phyloP scores from a whole-genome alignment of 2,888 invertebrate species.

The Ophraella communa region DNA sequence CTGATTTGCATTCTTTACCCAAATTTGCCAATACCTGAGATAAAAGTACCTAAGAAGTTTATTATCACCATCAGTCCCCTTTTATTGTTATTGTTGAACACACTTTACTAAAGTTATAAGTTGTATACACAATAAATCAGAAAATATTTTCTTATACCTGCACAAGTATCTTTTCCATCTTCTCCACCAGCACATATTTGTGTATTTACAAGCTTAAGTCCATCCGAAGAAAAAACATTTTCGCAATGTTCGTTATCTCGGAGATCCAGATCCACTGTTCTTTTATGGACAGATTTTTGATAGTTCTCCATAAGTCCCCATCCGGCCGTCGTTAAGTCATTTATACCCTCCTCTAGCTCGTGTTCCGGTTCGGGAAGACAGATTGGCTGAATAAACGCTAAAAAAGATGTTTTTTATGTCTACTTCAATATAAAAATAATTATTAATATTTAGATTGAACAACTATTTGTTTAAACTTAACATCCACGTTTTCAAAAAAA shows the following conservation, averaged over 20 bases:
- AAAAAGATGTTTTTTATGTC: too few relatives aligned
- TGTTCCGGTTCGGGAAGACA: background rate
- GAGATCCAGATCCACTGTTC: background rate
- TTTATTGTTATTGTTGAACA: too few relatives aligned
- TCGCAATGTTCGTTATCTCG: background rate
- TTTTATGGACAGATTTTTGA: background rate
- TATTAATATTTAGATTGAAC: background rate
- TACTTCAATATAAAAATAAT: background rate
- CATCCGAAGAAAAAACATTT: background rate
- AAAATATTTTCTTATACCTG: background rate
- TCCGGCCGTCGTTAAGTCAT: background rate
- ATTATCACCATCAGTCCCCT: too few relatives aligned
- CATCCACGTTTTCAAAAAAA: too few relatives aligned
- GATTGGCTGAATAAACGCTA: background rate
- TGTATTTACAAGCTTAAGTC: background rate
- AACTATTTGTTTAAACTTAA: background rate
- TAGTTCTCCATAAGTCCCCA: background rate
- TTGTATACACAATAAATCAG: background rate
- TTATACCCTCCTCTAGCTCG: background rate
- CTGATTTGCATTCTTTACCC: too few relatives aligned
- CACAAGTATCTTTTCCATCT: background rate
- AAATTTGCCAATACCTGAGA: too few relatives aligned
- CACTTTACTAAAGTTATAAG: too few relatives aligned
- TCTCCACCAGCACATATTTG: background rate
- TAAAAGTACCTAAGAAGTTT: too few relatives aligned